A percentile compares a stretch with the other conserved stretches of the same genome.
These are phyloP conservation scores for Sturnus vulgaris DNA, from an alignment of 2,113 vertebrate species.

Conservation along the genomic window DNA sequence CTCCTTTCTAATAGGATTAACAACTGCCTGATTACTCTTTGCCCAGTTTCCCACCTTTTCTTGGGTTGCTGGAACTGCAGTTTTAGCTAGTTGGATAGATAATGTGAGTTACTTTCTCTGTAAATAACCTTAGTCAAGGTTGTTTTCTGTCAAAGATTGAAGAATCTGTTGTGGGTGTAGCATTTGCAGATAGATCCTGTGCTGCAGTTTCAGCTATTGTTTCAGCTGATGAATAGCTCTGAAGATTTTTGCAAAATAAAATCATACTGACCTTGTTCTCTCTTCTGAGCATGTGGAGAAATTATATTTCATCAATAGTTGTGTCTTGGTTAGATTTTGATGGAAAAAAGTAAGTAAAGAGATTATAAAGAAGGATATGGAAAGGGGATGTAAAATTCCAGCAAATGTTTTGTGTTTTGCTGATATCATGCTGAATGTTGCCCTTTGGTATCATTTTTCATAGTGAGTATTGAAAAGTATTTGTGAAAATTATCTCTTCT, in stretches of 20 bases:
- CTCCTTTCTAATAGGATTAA: not conserved
- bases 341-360: not conserved
- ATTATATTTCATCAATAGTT: not conserved
- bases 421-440: not conserved
- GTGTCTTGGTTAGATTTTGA: fast-evolving
- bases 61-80: not conserved
- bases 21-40: not conserved
- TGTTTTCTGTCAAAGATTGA: not conserved
- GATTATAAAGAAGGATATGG: not conserved
- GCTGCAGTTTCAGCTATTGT: not conserved
- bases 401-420: not conserved
- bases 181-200: not conserved
- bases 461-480: too few species aligned
- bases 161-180: not conserved
- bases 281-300: not conserved
- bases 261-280: not conserved
- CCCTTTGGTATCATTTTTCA: not conserved
- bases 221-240: not conserved
- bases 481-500: not conserved
- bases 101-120: not conserved
- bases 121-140: not conserved
- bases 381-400: not conserved
- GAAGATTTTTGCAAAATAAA: not conserved
- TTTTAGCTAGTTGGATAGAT: not conserved
- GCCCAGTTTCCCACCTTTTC: not conserved